Evolutionary conservation across 1,140 invertebrate genomes (phyloP), one percentile per base, ranked within the genome.

Genomic region (Apis cerana): DNA sequence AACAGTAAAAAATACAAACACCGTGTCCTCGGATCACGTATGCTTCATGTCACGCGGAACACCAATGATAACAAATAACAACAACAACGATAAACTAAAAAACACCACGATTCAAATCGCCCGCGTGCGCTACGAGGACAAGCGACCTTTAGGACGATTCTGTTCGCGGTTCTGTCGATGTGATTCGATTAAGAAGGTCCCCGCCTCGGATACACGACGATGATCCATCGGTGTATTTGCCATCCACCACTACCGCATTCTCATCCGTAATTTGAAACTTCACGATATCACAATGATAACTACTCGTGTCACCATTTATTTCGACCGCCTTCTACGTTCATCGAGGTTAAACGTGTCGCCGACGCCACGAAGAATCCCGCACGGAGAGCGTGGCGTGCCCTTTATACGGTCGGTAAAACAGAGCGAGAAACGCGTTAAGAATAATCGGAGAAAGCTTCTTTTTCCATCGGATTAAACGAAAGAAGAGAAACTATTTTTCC

Each of bases 391-490:
- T 75, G 72, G 82, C 85, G 85, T 80, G 81, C 72, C 71, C 76
- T 88, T 88, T 88, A 72, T 82, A 52, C 87, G 62, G 85, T 88
- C 87, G 87, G 83, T 88, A 88, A 88, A 58, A 81, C 83, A 88
- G 87, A 58, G 58, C 61, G 43, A 75, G 48, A 80, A 72, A 21
- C 69, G 43, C 67, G 71, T 48, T 21, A 74, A 67, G 52, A 67
- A 80, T 62, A 43, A 27, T n/a, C 2, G 43, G 21, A 56, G 11
- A 10, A 33, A 43, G 48, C 19, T 50, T 19, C 21, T n/a, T 17
- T 61, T 70, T 48, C 27, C 21, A 23, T 1, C 11, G 21, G 21
- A 76, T 56, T 5, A 15, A 70, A 82, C 81, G 68, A 23, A 65
- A 71, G 19, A 72, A 76, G 23, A 72, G 65, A 78, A 62, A 80